Conservation (phyloP, 1,140 invertebrate species). For the Orius insidiosus region DNA sequence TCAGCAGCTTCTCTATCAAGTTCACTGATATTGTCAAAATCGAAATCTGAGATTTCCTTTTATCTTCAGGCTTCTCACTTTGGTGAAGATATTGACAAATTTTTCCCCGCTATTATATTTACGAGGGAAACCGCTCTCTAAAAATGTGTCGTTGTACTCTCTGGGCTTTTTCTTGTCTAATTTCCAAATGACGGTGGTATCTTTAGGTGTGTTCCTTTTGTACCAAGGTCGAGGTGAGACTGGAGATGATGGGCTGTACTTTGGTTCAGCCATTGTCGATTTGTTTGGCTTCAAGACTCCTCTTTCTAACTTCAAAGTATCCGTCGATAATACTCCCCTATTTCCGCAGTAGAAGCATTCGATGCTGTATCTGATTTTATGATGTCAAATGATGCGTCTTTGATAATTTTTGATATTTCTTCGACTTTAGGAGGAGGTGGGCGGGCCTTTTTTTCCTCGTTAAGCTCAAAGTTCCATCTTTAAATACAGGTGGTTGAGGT, state of each 20-base stretch:
- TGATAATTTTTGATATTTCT: neutral
- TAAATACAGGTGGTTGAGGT: slow-evolving; percentile 38
- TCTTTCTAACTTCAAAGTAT: slow-evolving; percentile 30
- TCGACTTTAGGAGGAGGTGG: slow-evolving; percentile 32
- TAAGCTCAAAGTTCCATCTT: slow-evolving; percentile 20
- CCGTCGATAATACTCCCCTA: slow-evolving; percentile 23
- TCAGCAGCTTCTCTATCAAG: slow-evolving; percentile 58
- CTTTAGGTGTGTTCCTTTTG: slow-evolving; percentile 28
- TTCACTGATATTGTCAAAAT: slow-evolving; percentile 59
- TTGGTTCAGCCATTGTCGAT: slow-evolving; percentile 15
- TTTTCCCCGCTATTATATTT: slow-evolving; percentile 19
- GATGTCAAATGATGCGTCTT: neutral
- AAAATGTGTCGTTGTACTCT: slow-evolving; percentile 21
- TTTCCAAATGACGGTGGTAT: slow-evolving; percentile 12
- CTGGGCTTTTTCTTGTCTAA: slow-evolving; percentile 20
- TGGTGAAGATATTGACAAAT: slow-evolving; percentile 20
- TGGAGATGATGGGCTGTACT: slow-evolving; percentile 20
- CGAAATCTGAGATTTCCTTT: slow-evolving; percentile 40
- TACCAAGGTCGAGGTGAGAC: slow-evolving; percentile 45
- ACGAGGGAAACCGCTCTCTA: slow-evolving; percentile 21
- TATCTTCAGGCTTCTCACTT: slow-evolving; percentile 27
- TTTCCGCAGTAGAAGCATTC: slow-evolving; percentile 9
- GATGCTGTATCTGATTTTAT: slow-evolving; percentile 6
- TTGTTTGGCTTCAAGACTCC: slow-evolving; percentile 27
- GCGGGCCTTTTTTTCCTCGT: slow-evolving; percentile 37